Percentiles rank a stretch among this genome's conserved stretches.
Evolutionary conservation across 2,888 invertebrate species (phyloP).

Genomic region (Seira ritae): DNA sequence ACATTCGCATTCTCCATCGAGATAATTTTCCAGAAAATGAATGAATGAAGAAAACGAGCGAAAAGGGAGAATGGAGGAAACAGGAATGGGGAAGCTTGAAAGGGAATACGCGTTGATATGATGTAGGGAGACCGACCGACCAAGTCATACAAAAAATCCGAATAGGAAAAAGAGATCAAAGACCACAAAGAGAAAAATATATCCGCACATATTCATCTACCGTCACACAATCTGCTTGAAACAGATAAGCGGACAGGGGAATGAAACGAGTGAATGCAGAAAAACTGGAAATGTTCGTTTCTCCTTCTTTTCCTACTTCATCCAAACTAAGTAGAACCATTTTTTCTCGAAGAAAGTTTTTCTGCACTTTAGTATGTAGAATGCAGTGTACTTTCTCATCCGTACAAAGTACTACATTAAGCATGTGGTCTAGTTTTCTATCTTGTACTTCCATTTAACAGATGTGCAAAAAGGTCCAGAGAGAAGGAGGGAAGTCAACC

Average conservation of each 20-base stretch:
- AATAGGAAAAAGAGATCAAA: background rate
- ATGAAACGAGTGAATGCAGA: background rate
- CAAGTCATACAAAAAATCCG: too few species aligned
- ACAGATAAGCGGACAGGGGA: background rate
- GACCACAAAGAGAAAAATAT: background rate
- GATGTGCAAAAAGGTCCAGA: too few species aligned
- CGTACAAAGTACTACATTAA: background rate
- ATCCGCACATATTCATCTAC: background rate
- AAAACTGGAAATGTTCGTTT: too few species aligned
- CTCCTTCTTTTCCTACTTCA: background rate
- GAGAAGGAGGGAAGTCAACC: too few species aligned
- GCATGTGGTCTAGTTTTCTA: background rate
- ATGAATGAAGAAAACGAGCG: background rate
- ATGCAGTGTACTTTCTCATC: background rate
- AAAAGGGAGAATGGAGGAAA: background rate
- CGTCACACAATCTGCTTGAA: background rate
- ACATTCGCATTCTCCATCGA: background rate
- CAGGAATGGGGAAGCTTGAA: background rate
- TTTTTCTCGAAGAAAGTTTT: background rate
- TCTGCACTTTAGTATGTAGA: background rate
- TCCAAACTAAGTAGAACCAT: background rate
- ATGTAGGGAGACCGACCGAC: too few species aligned
- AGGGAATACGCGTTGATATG: too few species aligned
- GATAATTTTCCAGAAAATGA: constrained; percentile 6
- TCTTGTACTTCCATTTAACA: too few species aligned